Evolutionary conservation across 2,113 vertebrate genomes (phyloP), one percentile per base, ranked within the genome.

Genomic region (Scortum barcoo): DNA sequence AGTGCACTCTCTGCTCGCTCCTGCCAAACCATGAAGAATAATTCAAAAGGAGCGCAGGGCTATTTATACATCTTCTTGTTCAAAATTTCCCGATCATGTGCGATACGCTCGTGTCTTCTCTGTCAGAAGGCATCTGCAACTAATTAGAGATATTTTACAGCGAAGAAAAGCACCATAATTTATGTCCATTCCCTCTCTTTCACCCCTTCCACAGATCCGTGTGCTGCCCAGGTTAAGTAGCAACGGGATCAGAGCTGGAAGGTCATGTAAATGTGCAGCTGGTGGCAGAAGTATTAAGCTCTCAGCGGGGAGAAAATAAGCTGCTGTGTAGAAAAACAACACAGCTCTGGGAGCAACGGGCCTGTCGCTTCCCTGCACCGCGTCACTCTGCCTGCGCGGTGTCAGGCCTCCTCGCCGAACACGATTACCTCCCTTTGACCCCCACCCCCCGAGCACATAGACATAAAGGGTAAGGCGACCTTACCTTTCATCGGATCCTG

Each of bases 401-500:
- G 46, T 16, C 2, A 40, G n/a, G 30, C 36, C n/a, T 50, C 78
- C 51, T 51, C 22, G 1, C 60, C 7, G 67, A 90, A 87, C 76
- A 46, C 33, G 53, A 86, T 86, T 75, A 17, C 72, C 81, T 75
- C 42, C 56, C 53, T 67, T 70, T 68, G 71, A 82, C 80, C 79
- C 58, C 61, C 17, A 19, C 2, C 1, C 24, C 20, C 16, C 3
- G 8, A 0, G 14, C n/a, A 51, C 42, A 2, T 2, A 80, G 67
- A 72, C 17, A 19, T 57, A 80, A 72, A 80, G 83, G 57, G 79
- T 72, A 80, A 66, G 68, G 66, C 53, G 44, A 5, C 92, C 95
- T 94, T 94, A 99, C 98, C 97, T 95, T 99, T 99, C 92, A 99
- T 95, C 28, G 98, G 97, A 93, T 99, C 98, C 90, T 99, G 98